Percentiles rank a stretch among this genome's conserved stretches.
Conservation (phyloP, 2,888 invertebrate species). For the Apodemia hepburni region DNA sequence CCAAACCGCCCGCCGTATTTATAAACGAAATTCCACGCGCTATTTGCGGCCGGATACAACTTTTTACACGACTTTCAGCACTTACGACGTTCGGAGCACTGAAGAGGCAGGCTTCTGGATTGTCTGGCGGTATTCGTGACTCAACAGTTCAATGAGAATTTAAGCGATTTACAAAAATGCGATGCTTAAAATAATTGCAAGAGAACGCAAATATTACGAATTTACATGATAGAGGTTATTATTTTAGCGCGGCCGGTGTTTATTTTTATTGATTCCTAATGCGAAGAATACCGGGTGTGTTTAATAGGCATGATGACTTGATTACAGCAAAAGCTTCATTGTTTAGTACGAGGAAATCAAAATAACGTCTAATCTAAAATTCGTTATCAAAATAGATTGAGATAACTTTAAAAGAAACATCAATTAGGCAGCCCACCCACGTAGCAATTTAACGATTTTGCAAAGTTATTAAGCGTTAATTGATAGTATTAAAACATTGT, state of each 20-base stretch:
- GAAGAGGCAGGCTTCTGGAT: slow-evolving; percentile 60
- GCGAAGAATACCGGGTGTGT: slow-evolving; percentile 24
- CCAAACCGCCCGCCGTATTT: slow-evolving; percentile 54
- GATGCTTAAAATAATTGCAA: slow-evolving; percentile 53
- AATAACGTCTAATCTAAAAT: background rate
- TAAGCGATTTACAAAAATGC: slow-evolving; percentile 48
- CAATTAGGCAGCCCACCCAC: background rate
- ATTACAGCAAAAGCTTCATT: slow-evolving; percentile 17
- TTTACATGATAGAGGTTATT: slow-evolving; percentile 49
- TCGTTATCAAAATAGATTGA: background rate
- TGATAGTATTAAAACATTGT: background rate
- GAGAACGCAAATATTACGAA: slow-evolving; percentile 42
- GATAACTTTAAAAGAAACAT: slow-evolving; percentile 16
- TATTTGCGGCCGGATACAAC: slow-evolving; percentile 74
- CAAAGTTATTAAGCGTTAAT: background rate
- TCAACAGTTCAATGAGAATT: slow-evolving; percentile 46
- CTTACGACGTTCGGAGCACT: slow-evolving; percentile 76
- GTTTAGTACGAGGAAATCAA: slow-evolving; percentile 6
- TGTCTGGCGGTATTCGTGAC: slow-evolving; percentile 65
- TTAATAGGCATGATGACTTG: slow-evolving; percentile 15
- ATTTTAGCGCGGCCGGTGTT: slow-evolving; percentile 49
- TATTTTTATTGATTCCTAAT: slow-evolving; percentile 44
- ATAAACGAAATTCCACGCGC: slow-evolving; percentile 74
- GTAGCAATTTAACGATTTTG: background rate
- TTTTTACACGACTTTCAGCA: slow-evolving; percentile 79